Evolutionary conservation across 1,140 invertebrate species (phyloP).

Genomic region (Bactericera cockerelli): DNA sequence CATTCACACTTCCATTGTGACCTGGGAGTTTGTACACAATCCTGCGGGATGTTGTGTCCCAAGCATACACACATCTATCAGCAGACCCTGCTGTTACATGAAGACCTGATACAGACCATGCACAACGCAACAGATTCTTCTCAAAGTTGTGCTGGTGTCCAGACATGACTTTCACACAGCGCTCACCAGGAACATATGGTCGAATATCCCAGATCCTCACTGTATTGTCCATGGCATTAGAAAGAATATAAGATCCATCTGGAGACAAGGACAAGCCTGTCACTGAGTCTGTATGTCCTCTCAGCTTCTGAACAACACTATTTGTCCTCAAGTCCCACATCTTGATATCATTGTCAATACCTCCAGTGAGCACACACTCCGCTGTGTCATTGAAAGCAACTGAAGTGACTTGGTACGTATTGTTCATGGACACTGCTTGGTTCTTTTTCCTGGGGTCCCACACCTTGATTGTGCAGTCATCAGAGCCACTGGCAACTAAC

Average conservation of each 20-base stretch:
- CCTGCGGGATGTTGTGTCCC: conserved; percentile 82
- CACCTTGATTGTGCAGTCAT: conserved; percentile 84
- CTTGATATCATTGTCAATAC: conserved; percentile 97
- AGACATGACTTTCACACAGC: conserved; percentile 82
- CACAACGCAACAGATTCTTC: conserved; percentile 77
- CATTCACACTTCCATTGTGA: conserved; percentile 94
- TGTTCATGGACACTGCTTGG: conserved; percentile 60
- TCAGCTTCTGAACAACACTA: conserved; percentile 66
- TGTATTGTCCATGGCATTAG: conserved; percentile 96
- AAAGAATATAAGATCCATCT: conserved; percentile 86
- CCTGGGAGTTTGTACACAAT: conserved; percentile 96
- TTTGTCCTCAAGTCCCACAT: conserved; percentile 93
- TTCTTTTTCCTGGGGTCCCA: conserved; percentile 80
- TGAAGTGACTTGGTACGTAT: conserved; percentile 69
- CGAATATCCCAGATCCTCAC: conserved; percentile 65
- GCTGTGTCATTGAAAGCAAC: conserved; percentile 92
- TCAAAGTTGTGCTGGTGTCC: conserved; percentile 98
- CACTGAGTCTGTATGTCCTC: conserved; percentile 83
- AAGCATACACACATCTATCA: conserved; percentile 91
- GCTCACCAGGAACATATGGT: conserved; percentile 68
- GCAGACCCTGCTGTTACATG: conserved; percentile 81
- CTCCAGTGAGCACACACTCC: conserved; percentile 77
- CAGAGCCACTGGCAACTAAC: conserved; percentile 79
- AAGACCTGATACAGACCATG: conserved; percentile 75
- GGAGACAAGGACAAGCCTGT: conserved; percentile 84